These are phyloP conservation scores for Drosophila kohkoa DNA, from an alignment of 1,140 invertebrate species.

Conservation along the genomic window DNA sequence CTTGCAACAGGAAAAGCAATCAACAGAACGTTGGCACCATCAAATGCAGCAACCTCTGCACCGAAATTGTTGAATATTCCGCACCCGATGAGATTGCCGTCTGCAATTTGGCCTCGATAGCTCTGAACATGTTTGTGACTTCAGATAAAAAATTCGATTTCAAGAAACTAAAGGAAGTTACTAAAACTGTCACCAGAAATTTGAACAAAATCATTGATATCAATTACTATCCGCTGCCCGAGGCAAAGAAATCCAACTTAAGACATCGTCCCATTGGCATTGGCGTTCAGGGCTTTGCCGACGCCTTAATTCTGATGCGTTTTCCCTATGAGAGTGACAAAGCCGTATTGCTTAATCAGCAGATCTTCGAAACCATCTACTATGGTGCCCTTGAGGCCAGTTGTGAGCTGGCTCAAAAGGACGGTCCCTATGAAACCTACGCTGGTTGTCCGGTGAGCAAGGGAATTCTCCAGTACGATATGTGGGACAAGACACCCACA, in stretches of 20 bases:
- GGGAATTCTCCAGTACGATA: constrained; percentile 99
- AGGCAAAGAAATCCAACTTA: constrained; percentile 95
- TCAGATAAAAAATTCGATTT: constrained; percentile 94
- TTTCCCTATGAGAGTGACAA: constrained; percentile 95
- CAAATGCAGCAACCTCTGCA: constrained; percentile 99
- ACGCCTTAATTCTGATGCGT: constrained; percentile 98
- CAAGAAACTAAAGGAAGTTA: constrained; percentile 93
- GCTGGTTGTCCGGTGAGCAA: constrained; percentile 96
- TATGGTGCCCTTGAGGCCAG: constrained; percentile 98
- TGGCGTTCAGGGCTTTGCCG: constrained; percentile 98
- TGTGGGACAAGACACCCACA: constrained; percentile 97
- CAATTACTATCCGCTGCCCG: constrained; percentile 97
- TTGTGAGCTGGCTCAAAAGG: constrained; percentile 95
- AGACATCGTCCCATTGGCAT: constrained; percentile 98
- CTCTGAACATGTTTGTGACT: constrained; percentile 98
- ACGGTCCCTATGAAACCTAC: constrained; percentile 96
- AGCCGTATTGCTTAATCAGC: constrained; percentile 95
- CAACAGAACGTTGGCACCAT: constrained; percentile 99
- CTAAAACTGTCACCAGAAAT: constrained; percentile 96
- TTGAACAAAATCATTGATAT: constrained; percentile 99
- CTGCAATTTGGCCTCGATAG: constrained; percentile 99
- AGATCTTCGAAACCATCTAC: constrained; percentile 99
- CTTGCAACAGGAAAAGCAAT: constrained; percentile 98
- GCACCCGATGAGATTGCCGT: constrained; percentile 97
- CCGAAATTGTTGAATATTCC: constrained; percentile 98